phyloP scores from a whole-genome alignment of 2,888 invertebrate genomes.

The Agrochola litura region DNA sequence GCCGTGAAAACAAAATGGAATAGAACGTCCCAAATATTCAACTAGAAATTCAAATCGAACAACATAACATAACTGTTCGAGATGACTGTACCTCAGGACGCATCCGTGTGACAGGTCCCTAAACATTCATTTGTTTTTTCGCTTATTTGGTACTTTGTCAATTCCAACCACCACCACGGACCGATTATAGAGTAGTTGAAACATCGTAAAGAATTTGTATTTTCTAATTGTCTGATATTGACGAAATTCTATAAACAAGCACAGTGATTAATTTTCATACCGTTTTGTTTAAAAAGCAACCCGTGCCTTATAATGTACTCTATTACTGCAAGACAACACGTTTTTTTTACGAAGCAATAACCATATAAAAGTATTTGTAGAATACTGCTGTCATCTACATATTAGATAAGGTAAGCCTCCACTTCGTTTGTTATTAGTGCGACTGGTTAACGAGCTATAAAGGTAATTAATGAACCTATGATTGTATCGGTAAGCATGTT shows the following conservation, averaged over 20 bases:
- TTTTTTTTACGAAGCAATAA: not conserved
- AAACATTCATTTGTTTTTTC: not conserved
- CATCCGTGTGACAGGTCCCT: too few relatives aligned
- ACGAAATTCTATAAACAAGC: not conserved
- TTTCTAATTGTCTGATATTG: not conserved
- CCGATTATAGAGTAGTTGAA: not conserved
- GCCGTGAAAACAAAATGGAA: not conserved
- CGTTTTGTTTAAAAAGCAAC: not conserved
- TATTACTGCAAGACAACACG: not conserved
- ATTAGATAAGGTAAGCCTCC: not conserved
- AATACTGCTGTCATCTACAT: not conserved
- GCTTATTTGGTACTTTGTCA: not conserved
- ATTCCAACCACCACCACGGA: not conserved
- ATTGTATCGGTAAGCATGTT: constrained; percentile 57
- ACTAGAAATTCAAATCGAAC: too few relatives aligned
- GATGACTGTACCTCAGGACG: too few relatives aligned
- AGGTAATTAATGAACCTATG: constrained; percentile 56
- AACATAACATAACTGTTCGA: too few relatives aligned
- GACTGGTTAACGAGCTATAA: constrained; percentile 47
- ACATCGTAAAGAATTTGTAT: not conserved
- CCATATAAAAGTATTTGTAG: not conserved
- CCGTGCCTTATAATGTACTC: not conserved
- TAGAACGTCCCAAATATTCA: too few relatives aligned
- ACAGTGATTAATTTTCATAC: not conserved
- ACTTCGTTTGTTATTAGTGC: constrained; percentile 36